Evolutionary conservation across 2,888 invertebrate genomes (phyloP), one percentile per base, ranked within the genome.

Genomic region (Drosophila affinis): DNA sequence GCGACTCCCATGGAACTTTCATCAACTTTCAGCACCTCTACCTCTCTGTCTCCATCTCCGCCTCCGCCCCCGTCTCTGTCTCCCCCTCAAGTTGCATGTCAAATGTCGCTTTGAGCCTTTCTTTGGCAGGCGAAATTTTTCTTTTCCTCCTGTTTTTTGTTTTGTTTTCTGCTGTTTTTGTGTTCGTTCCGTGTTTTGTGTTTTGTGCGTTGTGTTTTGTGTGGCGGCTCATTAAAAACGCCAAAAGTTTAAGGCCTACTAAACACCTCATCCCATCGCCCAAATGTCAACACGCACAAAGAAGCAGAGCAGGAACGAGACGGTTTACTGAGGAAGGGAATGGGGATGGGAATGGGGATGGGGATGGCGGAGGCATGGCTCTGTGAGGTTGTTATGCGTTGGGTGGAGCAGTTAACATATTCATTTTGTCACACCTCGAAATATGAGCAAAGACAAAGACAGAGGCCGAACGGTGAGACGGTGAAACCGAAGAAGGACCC

Each of bases 41-140:
- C 24, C 12, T 34, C 44, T 32, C 17, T 18, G 21, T 47, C 17
- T 2, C 21, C 21, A 3, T 32, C 32, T 39, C 27, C 18, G 18
- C 18, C 18, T 27, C 27, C 18, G 18, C 18, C 18, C 17, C 27
- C 49, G 21, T 3, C 3, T 21, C 21, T 21, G 21, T 21, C 21
- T 3, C 48, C 54, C 29, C 45, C 49, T 18, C 59, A 9, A 24
- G 62, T 86, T 81, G 84, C 87, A 85, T 87, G 87, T 81, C 83
- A 76, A 81, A 84, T 83, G 79, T 76, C 78, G 83, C 75, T 78
- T 76, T 69, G 75, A 73, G 65, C 62, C 74, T 77, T 72, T 64
- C 54, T 65, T 55, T 70, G 54, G 63, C 68, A 47, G n/a, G 46
- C 17, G 34, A 46, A 21, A 32, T 51, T 45, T 21, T 49, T 61